Base-by-base conservation (phyloP, 2,797 vertebrate genomes). In the Sitta carolinensis region DNA sequence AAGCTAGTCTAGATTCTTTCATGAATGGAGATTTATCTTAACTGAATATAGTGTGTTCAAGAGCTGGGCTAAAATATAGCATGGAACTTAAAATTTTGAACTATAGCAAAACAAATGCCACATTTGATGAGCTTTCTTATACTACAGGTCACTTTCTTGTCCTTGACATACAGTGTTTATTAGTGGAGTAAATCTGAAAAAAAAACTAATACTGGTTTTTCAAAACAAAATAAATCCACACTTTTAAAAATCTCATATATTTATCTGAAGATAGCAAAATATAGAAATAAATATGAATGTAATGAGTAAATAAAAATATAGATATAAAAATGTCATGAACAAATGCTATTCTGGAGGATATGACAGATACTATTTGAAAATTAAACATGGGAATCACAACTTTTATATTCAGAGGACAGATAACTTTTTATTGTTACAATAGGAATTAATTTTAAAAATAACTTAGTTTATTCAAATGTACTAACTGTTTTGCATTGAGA, bases 61-160 rank as follows among this genome's bases (percentile, higher is more conserved):
- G 58, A 91, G 43, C 67, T 68, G 43, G 62, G 77, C 76, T 84
- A 84, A 91, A 88, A 66, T 66, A 32, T 64, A 66, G 40, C 61
- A 38, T 25, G 48, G 59, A 88, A 72, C 82, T 90, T 88, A 78
- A 72, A 84, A 94, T 79, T 78, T 23, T 90, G 66, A 95, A 67
- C 45, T 83, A 19, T 54, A 93, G 54, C 61, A 89, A 89, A 94
- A 83, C 22, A 86, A 95, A 90, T n/a, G 36, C 84, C 64, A 83
- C 7, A 11, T 84, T 89, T 23, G 0, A 0, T 7, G 10, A 58
- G 14, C 30, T 87, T 94, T 94, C 34, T 40, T 30, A 51, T 57
- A 63, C 21, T 88, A 43, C 58, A 66, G 89, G 54, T 84, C 43
- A 77, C 54, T 89, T 94, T 68, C 47, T 64, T 2, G 3, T 5